A percentile compares a stretch with the other conserved stretches of the same genome.
These are phyloP conservation scores for Agelas oroides DNA, from an alignment of 37 sponge, comb jelly and placozoan genomes.

Conservation along the genomic window DNA sequence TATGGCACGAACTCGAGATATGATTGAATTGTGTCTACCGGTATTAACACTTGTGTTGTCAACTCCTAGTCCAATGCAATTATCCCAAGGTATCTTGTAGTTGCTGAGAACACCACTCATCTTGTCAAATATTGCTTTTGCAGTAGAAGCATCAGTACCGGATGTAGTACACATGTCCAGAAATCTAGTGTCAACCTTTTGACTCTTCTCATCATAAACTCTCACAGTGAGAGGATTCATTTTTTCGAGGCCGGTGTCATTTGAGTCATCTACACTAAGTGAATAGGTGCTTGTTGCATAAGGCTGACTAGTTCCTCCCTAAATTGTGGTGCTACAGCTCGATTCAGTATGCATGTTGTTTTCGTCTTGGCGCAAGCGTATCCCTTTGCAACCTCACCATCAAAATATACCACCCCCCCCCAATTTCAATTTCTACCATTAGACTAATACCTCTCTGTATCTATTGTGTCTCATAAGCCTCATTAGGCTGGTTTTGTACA, in stretches of 20 bases:
- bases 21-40: slow-evolving; percentile 1
- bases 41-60: slow-evolving; percentile 53
- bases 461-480: too few relatives aligned
- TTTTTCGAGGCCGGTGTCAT: slow-evolving; percentile 54
- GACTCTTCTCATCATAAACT: slow-evolving; percentile 29
- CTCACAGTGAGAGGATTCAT: slow-evolving; percentile 70
- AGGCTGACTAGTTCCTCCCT: not conserved
- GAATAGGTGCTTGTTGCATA: slow-evolving; percentile 56
- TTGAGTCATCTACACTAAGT: slow-evolving; percentile 58
- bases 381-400: slow-evolving; percentile 41
- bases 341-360: slow-evolving; percentile 71
- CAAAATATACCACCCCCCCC: slow-evolving; percentile 35
- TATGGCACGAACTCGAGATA: not conserved
- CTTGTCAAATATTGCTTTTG: slow-evolving; percentile 50
- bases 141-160: slow-evolving; percentile 46
- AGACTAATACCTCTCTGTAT: too few relatives aligned
- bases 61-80: slow-evolving; percentile 64
- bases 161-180: slow-evolving; percentile 68
- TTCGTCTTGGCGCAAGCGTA: slow-evolving; percentile 65
- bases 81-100: slow-evolving; percentile 45
- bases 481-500: too few relatives aligned
- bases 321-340: slow-evolving; percentile 50
- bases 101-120: slow-evolving; percentile 38
- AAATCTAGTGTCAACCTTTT: slow-evolving; percentile 40
- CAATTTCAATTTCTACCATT: too few relatives aligned